These are phyloP conservation scores for Hypsopygia costalis DNA, from an alignment of 2,888 invertebrate species.

Conservation along the genomic window DNA sequence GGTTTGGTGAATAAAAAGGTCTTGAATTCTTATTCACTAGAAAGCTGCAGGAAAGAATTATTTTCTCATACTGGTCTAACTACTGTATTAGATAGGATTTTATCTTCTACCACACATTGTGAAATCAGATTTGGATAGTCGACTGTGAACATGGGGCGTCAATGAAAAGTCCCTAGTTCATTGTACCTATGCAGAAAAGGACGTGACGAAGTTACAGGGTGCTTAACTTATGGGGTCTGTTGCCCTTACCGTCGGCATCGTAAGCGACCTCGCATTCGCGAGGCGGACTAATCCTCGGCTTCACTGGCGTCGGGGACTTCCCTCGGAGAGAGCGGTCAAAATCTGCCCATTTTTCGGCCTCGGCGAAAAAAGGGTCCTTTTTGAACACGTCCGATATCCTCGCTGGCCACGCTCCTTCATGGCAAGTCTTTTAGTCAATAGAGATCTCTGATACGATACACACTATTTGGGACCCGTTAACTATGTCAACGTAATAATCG, in stretches of 20 bases:
- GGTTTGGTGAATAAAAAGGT: constrained; percentile 56
- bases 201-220: constrained; percentile 65
- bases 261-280: constrained; percentile 86
- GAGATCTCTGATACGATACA: constrained; percentile 34
- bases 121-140: not conserved
- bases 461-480: constrained; percentile 23
- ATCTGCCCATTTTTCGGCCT: constrained; percentile 74
- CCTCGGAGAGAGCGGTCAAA: constrained; percentile 81
- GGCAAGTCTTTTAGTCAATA: constrained; percentile 72
- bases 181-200: constrained; percentile 26
- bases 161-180: constrained; percentile 5
- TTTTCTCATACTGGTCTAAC: constrained; percentile 24
- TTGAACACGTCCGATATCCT: constrained; percentile 71
- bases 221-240: constrained; percentile 46
- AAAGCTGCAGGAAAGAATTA: constrained; percentile 24
- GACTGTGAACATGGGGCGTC: constrained; percentile 23
- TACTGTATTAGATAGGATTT: constrained; percentile 19
- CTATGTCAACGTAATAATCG: not conserved
- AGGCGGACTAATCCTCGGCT: constrained; percentile 85
- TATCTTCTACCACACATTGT: constrained; percentile 5
- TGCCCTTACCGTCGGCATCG: constrained; percentile 87
- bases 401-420: constrained; percentile 70
- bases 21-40: constrained; percentile 52
- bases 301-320: constrained; percentile 85
- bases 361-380: constrained; percentile 76